A percentile compares a stretch with the other conserved stretches of the same genome.
phyloP scores from a whole-genome alignment of 2,888 invertebrate species.

The Nomada ferruginata region DNA sequence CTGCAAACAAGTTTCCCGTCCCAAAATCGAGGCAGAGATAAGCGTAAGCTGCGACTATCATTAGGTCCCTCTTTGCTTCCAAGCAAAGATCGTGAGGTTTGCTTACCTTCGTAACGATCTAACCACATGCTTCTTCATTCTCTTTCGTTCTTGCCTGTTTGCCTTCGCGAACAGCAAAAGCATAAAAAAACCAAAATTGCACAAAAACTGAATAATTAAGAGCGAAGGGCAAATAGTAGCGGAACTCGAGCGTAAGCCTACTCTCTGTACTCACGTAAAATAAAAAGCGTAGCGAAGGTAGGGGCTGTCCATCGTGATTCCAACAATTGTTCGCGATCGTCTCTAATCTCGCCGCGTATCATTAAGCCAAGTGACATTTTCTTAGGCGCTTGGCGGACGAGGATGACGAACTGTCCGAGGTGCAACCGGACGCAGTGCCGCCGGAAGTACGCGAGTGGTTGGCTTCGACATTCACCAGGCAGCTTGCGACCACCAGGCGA shows the following conservation, averaged over 20 bases:
- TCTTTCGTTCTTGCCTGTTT: neutral
- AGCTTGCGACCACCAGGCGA: conserved; percentile 91
- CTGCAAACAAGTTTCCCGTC: neutral
- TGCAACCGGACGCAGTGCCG: conserved; percentile 98
- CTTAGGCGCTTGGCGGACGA: conserved; percentile 93
- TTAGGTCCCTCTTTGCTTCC: neutral
- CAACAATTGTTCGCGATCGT: conserved; percentile 35
- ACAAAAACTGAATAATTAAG: neutral
- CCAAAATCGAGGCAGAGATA: conserved; percentile 10
- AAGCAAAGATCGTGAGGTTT: neutral
- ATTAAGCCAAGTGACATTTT: conserved; percentile 40
- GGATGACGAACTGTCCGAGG: conserved; percentile 97
- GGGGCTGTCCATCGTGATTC: conserved; percentile 48
- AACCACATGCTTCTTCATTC: neutral
- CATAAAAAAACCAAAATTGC: neutral
- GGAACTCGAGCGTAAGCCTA: conserved; percentile 26
- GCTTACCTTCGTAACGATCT: neutral
- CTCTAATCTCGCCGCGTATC: conserved; percentile 11
- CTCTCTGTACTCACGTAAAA: conserved; percentile 9
- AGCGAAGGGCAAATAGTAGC: neutral
- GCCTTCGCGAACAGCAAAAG: neutral
- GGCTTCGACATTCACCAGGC: conserved; percentile 97
- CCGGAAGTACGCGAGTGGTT: conserved; percentile 98
- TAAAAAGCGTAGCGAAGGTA: conserved; percentile 45
- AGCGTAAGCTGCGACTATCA: conserved; percentile 1